Evolutionary conservation across 2,888 invertebrate species (phyloP), one percentile per base, ranked within the genome.

Genomic region (Nesidiocoris tenuis): DNA sequence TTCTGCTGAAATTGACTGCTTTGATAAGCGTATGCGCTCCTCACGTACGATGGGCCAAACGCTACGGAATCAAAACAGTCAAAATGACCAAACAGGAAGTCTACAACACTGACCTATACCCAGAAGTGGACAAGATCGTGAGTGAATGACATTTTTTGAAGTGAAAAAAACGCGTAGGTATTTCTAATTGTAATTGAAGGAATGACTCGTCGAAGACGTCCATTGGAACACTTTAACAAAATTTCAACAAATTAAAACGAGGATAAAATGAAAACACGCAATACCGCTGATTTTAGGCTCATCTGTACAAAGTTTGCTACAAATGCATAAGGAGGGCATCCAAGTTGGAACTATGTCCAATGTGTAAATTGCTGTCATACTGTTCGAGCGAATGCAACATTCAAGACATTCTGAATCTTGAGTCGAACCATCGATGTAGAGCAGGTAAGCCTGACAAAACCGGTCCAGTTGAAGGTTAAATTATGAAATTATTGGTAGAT

Each of bases 381-480:
- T 77, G 77, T 61, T 67, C 67, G 21, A 25, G 25, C n/a, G 59
- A 63, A 66, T 77, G 77, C 63, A 77, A 77, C 22, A n/a, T 74
- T 25, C 55, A 57, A 12, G 76, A 77, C 63, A n/a, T 71, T 0
- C 21, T 63, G 19, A 74, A 64, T 22, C 54, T 19, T 7, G 64
- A 75, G 17, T 76, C 76, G 1, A 63, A 71, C 25, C 76, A 76
- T 21, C 24, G 61, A 65, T 76, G 76, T 61, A 63, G 39, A 72
- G 22, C 57, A 22, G 59, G 75, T 75, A 57, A 66, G 19, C 12
- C 65, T 63, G 16, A 22, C 9, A 70, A n/a, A n/a, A n/a, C n/a
- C n/a, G n/a, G n/a, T n/a, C n/a, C n/a, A n/a, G n/a, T n/a, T n/a
- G n/a, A n/a, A n/a, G n/a, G n/a, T n/a, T n/a, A n/a, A n/a, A n/a